Evolutionary conservation across 2,113 vertebrate species (phyloP), one percentile per base, ranked within the genome.

Genomic region (Trogon melanurus): DNA sequence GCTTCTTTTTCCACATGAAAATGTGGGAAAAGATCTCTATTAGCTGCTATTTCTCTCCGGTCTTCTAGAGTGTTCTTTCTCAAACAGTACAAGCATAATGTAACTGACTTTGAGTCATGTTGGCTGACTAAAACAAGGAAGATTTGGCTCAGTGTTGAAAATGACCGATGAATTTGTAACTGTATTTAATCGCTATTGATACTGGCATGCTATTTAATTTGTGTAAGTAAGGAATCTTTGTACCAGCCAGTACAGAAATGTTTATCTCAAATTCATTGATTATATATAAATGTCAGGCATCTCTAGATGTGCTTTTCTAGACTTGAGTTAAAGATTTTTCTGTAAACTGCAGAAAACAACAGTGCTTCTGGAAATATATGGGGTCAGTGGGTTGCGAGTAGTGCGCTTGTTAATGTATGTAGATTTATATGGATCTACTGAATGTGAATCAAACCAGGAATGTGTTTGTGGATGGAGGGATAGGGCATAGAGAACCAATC

Each of bases 1-100:
- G 13, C 50, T 89, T 85, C 50, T 79, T 92, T 53, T 95, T 86
- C 58, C 38, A 62, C 16, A 15, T 47, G 50, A 62, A 91, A 72
- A 82, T 88, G n/a, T 82, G 81, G 54, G 64, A 89, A 95, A 69
- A 34, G 32, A 79, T 38, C 26, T 81, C 30, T 61, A 4, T 36
- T 54, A 54, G 41, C 87, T 30, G 36, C 22, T 85, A 10, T 66
- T 87, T 95, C 32, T 89, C 89, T 94, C 60, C 38, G 73, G 22
- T 89, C 25, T 82, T 93, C 41, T 54, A 29, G 50, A 62, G 10
- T 87, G 82, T 83, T 93, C 67, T 93, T 92, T 70, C 51, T 95
- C 73, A 58, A 41, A 58, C 20, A 32, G 36, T 62, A 38, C 41
- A 73, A 72, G 57, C 22, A 9, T 72, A 70, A 65, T 85, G 36